These are phyloP conservation scores for Bombus cullumanus DNA, from an alignment of 1,140 invertebrate species.

Conservation along the genomic window DNA sequence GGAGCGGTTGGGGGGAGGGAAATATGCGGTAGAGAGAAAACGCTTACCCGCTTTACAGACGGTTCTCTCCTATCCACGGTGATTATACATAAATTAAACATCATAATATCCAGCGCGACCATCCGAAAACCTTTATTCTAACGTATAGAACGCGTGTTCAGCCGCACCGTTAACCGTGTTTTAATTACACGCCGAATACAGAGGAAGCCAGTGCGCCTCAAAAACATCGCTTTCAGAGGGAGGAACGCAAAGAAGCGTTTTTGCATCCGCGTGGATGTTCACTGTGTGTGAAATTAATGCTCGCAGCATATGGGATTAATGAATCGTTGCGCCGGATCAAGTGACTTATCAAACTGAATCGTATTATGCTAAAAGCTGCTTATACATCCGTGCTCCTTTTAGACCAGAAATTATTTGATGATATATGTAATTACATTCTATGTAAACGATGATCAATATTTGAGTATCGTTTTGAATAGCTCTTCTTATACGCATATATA, in stretches of 20 bases:
- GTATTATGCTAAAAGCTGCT: not conserved
- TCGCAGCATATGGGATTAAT: not conserved
- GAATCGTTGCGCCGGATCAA: not conserved
- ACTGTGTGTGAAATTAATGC: not conserved
- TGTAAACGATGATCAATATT: too few species aligned
- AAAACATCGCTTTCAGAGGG: not conserved
- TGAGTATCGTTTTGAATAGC: too few species aligned
- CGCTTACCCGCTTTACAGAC: not conserved
- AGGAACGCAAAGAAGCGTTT: not conserved
- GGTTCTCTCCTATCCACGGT: not conserved
- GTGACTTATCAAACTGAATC: not conserved
- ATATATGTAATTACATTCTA: too few species aligned
- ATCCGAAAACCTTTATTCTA: slow-evolving; percentile 21
- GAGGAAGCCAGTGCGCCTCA: not conserved
- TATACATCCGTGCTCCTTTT: not conserved
- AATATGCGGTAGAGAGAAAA: slow-evolving; percentile 29
- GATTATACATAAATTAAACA: slow-evolving; percentile 65
- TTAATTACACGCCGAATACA: slow-evolving; percentile 29
- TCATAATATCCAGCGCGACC: not conserved
- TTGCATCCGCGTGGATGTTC: not conserved
- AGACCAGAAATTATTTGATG: too few species aligned
- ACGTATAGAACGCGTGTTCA: slow-evolving; percentile 15
- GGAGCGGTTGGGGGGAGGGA: not conserved
- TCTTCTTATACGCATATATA: too few species aligned
- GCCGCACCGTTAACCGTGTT: slow-evolving; percentile 4